Evolutionary conservation across 2,797 vertebrate species (phyloP), one percentile per base, ranked within the genome.

Genomic region (Pitangus sulphuratus): DNA sequence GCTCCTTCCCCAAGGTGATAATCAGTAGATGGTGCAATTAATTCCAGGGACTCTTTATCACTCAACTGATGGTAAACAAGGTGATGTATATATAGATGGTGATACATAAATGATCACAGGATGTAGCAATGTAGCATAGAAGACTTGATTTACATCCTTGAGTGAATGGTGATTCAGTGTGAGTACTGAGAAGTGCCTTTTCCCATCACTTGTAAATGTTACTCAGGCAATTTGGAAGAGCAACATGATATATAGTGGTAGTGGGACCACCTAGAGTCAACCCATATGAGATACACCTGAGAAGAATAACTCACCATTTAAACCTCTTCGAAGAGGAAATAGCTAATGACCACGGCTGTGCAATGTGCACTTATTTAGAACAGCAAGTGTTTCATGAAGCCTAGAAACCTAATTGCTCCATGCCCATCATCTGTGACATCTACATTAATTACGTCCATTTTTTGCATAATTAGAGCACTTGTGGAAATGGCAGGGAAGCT

Each of bases 401-500:
- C 56, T 57, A 42, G 72, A 84, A 88, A 25, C n/a, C 65, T 95
- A 90, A 93, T 92, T 89, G 78, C 47, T 90, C 60, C 33, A 6
- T 82, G 95, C 94, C 90, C 84, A 65, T 95, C 86, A 93, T 70
- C 4, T 1, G 80, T 93, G 94, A 94, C 90, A 92, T 84, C 86
- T 93, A 72, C 54, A 92, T 96, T 87, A 93, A 94, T 96, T 95
- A 93, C 0, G 5, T 76, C 89, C 24, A 6, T 37, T 88, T 92
- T 90, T 86, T 90, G 58, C 77, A 79, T 94, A 94, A 93, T 95
- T 93, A 65, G 66, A 90, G 62, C 54, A 40, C 70, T 90, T 58
- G 50, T 90, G 78, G 58, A 65, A 77, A 71, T 87, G 70, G 74
- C 60, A 64, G 70, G 90, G 80, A 56, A 92, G 84, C 62, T 91